Evolutionary conservation across 1,140 invertebrate genomes (phyloP), one percentile per base, ranked within the genome.

Genomic region (Sogatella furcifera): DNA sequence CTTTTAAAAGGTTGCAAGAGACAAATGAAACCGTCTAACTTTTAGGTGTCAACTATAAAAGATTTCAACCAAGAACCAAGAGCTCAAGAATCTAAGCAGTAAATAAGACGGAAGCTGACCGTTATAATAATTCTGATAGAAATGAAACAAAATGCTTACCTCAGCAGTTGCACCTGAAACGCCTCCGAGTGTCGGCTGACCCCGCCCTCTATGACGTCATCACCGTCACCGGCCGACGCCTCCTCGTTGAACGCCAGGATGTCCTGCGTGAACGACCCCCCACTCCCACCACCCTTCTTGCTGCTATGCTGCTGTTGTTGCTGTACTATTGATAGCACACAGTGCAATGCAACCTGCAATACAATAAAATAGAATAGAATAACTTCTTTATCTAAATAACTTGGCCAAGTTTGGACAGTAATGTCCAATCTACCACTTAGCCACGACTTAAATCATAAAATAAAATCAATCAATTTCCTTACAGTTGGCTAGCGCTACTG

Each of bases 221-320:
- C 46, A 38, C 52, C 56, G 34, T 83, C 74, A 59, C 77, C 74
- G 70, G 80, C 78, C 65, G 77, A 77, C 62, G 82, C 80, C 60
- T 80, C 76, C 5, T 76, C 66, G 70, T 95, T 95, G 67, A 92
- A 93, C 11, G 81, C 74, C 19, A 94, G 76, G 49, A 95, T 89
- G 70, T 90, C 85, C 70, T 93, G 89, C 1, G 90, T 89, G 66
- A 93, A 86, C 74, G 71, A 55, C 34, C 34, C 34, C 9, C 34
- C 34, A 78, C 76, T 46, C 77, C 74, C 56, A 76, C 77, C 3
- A 74, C 70, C n/a, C 73, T 74, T 34, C 74, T 70, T 42, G 31
- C 55, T 44, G 55, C 24, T 49, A 43, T 41, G 61, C 49, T n/a
- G 53, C 34, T 78, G 79, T 71, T 80, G 78, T 66, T 81, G 81